phyloP scores from a whole-genome alignment of 2,888 invertebrate genomes.

The Tetragonisca angustula region DNA sequence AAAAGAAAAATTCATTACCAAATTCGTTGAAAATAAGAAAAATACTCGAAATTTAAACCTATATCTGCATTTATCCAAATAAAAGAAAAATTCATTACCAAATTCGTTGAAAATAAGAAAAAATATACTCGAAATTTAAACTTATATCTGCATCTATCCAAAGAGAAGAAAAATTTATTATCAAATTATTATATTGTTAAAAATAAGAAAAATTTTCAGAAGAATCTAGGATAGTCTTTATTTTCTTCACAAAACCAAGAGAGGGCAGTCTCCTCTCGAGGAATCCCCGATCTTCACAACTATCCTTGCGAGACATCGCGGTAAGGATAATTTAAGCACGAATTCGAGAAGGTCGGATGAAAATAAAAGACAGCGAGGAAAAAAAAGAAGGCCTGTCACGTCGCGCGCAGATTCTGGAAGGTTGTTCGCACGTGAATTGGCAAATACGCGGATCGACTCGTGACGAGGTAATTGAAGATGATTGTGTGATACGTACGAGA shows the following conservation, averaged over 20 bases:
- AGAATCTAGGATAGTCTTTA: no score
- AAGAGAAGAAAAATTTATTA: no score
- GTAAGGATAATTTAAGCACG: neutral
- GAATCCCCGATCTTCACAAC: neutral
- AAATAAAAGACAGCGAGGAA: neutral
- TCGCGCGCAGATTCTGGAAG: neutral
- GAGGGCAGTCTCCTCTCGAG: neutral
- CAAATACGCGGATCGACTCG: conserved; percentile 23
- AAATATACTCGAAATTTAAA: no score
- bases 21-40: no score
- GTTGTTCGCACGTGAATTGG: conserved; percentile 37
- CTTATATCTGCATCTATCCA: no score
- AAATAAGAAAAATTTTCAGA: no score
- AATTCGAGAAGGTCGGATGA: neutral
- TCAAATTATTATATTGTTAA: no score
- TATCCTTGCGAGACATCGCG: neutral
- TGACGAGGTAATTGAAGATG: conserved; percentile 65
- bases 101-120: no score
- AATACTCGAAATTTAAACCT: no score
- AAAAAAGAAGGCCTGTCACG: neutral
- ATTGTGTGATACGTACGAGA: conserved; percentile 35
- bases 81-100: no score
- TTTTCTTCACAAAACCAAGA: neutral
- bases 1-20: no score
- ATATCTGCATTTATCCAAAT: no score